phyloP scores from a whole-genome alignment of 2,797 vertebrate genomes.

The Poecilia picta region DNA sequence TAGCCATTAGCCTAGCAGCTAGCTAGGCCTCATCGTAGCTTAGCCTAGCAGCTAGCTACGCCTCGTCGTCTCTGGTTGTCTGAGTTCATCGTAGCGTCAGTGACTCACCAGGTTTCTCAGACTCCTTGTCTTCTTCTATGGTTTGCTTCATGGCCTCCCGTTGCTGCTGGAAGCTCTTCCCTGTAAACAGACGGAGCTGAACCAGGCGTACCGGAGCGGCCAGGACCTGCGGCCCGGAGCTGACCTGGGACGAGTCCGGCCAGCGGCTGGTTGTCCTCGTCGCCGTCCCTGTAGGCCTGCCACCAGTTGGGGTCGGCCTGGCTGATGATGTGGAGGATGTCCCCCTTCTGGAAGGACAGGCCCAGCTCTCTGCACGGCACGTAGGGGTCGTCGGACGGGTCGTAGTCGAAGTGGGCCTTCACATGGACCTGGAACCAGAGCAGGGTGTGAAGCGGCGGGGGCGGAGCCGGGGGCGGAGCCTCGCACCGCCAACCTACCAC shows the following conservation, averaged over 20 bases:
- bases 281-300: conserved; percentile 98
- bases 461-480: too few relatives aligned
- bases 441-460: neutral
- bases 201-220: neutral
- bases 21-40: too few relatives aligned
- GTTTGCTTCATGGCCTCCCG: conserved; percentile 98
- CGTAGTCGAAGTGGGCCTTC: conserved; percentile 96
- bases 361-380: conserved; percentile 96
- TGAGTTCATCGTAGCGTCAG: neutral
- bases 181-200: conserved; percentile 64
- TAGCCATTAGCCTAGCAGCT: too few relatives aligned
- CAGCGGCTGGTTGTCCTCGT: conserved; percentile 96
- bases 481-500: conserved; percentile 85
- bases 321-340: conserved; percentile 97
- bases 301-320: conserved; percentile 99
- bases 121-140: conserved; percentile 93
- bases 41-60: neutral
- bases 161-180: conserved; percentile 97
- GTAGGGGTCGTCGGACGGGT: conserved; percentile 96
- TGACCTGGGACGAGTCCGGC: conserved; percentile 96
- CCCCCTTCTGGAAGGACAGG: conserved; percentile 96
- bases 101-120: conserved; percentile 83
- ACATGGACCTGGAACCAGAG: conserved; percentile 87
- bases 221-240: neutral
- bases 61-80: too few relatives aligned